These are phyloP conservation scores for Leucophenga maculata DNA, from an alignment of 2,888 invertebrate genomes.

Conservation along the genomic window DNA sequence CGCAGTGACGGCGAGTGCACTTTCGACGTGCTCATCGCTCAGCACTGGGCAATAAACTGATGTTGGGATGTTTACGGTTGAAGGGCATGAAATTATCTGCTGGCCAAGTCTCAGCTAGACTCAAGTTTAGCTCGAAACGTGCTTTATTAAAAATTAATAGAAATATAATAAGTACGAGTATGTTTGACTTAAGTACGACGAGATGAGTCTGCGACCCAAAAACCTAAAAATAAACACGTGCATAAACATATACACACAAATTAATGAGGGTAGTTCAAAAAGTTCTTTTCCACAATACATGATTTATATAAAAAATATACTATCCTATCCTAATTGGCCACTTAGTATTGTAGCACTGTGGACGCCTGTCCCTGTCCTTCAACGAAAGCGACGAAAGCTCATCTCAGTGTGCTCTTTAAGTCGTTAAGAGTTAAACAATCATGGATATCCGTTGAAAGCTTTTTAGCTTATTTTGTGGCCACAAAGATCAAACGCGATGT, in stretches of 20 bases:
- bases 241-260: not conserved
- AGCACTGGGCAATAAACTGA: not conserved
- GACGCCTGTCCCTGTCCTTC: no score
- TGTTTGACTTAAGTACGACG: constrained; percentile 14
- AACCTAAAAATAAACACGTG: not conserved
- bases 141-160: constrained; percentile 62
- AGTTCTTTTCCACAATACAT: no score
- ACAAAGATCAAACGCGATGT: no score
- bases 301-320: no score
- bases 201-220: constrained; percentile 8
- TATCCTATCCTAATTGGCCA: no score
- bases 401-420: no score
- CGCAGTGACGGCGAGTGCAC: not conserved
- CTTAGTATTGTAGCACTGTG: no score
- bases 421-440: no score
- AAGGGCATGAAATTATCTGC: not conserved
- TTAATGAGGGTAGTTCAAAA: not conserved
- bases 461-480: no score
- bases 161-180: not conserved
- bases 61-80: not conserved
- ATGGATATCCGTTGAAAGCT: no score
- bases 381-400: no score
- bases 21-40: not conserved
- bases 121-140: constrained; percentile 2
- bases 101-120: constrained; percentile 9